Percentiles rank a stretch among this genome's conserved stretches.
Evolutionary conservation across 2,113 vertebrate species (phyloP).

Genomic region (Pelodiscus sinensis): DNA sequence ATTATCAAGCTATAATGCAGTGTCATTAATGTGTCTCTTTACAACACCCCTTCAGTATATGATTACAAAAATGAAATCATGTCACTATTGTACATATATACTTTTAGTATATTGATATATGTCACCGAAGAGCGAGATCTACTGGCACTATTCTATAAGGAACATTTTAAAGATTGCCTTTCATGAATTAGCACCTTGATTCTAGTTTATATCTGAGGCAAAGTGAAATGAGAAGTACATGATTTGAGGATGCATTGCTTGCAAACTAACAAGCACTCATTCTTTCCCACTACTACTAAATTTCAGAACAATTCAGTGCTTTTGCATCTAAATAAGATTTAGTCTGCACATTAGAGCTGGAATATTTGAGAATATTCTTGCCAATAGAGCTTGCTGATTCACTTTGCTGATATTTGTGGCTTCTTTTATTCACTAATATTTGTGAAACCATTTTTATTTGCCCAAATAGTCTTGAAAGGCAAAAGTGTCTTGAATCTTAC

Average conservation of each 20-base stretch:
- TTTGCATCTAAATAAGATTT: not conserved
- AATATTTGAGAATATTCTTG: not conserved
- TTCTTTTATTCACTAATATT: not conserved
- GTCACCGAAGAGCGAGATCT: not conserved
- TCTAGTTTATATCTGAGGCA: not conserved
- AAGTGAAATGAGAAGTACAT: not conserved
- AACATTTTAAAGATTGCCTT: accelerated
- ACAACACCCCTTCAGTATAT: accelerated
- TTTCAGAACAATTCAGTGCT: not conserved
- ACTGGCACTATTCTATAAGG: accelerated
- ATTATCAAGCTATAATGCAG: accelerated
- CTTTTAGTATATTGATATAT: not conserved
- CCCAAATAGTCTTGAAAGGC: not conserved
- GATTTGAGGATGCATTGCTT: not conserved
- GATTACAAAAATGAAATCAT: accelerated
- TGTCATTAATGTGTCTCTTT: accelerated
- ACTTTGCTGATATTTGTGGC: not conserved
- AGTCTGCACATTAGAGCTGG: not conserved
- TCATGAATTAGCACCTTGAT: not conserved
- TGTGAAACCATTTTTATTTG: not conserved
- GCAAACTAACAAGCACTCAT: too few species aligned
- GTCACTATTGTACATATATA: not conserved
- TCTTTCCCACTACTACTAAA: not conserved
- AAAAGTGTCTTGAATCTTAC: not conserved
- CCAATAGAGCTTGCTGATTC: not conserved